Conservation (phyloP, 2,113 vertebrate species). For the Phodopus roborovskii region DNA sequence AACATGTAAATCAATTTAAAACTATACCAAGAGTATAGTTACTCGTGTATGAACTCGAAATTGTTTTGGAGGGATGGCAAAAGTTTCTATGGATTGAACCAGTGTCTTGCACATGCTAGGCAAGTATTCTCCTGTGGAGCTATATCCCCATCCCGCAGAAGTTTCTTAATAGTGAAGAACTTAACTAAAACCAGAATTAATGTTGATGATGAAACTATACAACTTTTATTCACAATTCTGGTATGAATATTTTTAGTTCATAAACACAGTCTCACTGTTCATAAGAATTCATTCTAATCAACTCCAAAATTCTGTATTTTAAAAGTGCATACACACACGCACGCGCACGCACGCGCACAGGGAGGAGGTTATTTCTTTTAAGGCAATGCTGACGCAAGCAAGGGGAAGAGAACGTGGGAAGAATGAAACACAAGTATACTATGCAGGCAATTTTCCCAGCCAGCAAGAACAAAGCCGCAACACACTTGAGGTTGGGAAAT, state of each 20-base stretch:
- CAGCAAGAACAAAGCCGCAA: constrained; percentile 71
- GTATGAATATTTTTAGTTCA: constrained; percentile 42
- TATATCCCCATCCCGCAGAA: not conserved
- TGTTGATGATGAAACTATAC: constrained; percentile 23
- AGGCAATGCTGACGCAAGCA: not conserved
- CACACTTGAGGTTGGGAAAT: constrained; percentile 66
- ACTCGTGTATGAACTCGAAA: constrained; percentile 4
- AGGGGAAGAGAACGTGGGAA: not conserved
- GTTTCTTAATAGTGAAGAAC: not conserved
- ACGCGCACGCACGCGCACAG: not conserved
- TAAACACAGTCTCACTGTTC: constrained; percentile 25
- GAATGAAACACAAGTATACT: constrained; percentile 1
- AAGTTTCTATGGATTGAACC: not conserved
- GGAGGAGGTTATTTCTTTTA: constrained; percentile 62
- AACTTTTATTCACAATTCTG: constrained; percentile 28
- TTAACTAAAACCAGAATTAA: constrained; percentile 47
- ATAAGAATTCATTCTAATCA: constrained; percentile 16
- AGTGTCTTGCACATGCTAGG: not conserved
- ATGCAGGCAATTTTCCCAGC: constrained; percentile 58
- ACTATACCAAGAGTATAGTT: constrained; percentile 11
- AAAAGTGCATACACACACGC: not conserved
- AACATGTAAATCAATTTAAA: constrained; percentile 44
- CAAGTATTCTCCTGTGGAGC: not conserved
- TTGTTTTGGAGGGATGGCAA: not conserved
- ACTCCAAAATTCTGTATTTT: constrained; percentile 26